These are phyloP conservation scores for Hoplostethus mediterraneus DNA, from an alignment of 2,797 vertebrate genomes.

Conservation along the genomic window DNA sequence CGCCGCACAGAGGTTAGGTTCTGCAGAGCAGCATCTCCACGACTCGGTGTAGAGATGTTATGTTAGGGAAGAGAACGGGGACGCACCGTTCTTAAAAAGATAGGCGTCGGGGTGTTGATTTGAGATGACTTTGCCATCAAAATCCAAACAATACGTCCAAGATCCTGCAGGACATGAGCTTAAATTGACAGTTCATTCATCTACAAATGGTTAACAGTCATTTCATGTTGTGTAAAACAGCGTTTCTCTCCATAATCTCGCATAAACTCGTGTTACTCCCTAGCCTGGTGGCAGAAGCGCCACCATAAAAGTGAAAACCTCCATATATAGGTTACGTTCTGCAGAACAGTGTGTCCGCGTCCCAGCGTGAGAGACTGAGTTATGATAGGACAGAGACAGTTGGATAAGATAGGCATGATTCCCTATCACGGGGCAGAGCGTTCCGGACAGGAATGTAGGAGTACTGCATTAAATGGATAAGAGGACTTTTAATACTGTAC, in stretches of 20 bases:
- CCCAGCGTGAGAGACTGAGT: background rate
- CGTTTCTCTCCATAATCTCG: background rate
- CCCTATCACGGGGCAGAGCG: constrained; percentile 30
- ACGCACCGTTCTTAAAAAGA: background rate
- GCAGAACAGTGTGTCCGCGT: constrained; percentile 47
- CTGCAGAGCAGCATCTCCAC: background rate
- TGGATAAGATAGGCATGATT: constrained; percentile 40
- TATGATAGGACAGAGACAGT: constrained; percentile 26
- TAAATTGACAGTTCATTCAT: too few species aligned
- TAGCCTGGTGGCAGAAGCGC: constrained; percentile 32
- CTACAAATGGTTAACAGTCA: too few species aligned
- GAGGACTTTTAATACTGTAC: constrained; percentile 25
- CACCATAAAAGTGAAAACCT: constrained; percentile 27
- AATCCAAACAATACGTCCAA: background rate
- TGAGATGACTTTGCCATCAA: background rate
- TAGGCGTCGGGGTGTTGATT: too few species aligned
- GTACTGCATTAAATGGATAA: constrained; percentile 34
- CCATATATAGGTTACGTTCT: constrained; percentile 13
- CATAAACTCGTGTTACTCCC: background rate
- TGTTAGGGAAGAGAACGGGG: background rate
- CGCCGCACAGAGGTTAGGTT: too few species aligned
- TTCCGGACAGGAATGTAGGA: constrained; percentile 43
- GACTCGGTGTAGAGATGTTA: background rate
- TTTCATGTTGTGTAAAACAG: too few species aligned
- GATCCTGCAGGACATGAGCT: too few species aligned